phyloP scores from a whole-genome alignment of 2,113 vertebrate genomes.

The Laticauda colubrina region DNA sequence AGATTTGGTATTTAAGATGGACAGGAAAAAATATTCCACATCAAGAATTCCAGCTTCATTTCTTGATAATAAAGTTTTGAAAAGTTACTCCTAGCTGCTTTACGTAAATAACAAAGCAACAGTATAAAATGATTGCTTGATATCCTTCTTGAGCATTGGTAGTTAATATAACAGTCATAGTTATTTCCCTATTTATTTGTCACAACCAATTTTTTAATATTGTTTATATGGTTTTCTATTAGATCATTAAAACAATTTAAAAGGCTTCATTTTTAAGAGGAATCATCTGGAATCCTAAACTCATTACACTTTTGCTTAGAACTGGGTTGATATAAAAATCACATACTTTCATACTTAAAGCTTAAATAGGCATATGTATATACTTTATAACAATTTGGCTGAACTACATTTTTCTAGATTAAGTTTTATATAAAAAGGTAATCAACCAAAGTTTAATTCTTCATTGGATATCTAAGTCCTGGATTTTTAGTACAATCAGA shows the following conservation, averaged over 20 bases:
- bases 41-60: background rate
- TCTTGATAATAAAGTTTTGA: background rate
- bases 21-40: background rate
- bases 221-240: background rate
- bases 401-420: background rate
- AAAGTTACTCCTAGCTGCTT: background rate
- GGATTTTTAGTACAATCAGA: background rate
- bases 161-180: background rate
- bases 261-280: background rate
- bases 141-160: background rate
- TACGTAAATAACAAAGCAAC: background rate
- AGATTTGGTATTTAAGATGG: background rate
- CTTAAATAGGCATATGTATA: background rate
- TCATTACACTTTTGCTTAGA: background rate
- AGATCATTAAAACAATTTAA: background rate
- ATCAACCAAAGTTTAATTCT: background rate
- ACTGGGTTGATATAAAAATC: background rate
- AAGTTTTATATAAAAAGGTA: background rate
- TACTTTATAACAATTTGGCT: background rate
- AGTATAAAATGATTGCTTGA: background rate
- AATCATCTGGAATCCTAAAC: background rate
- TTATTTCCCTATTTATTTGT: background rate
- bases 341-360: background rate
- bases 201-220: background rate
- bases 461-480: background rate